Percentiles rank a stretch among this genome's conserved stretches.
Evolutionary conservation across 1,140 invertebrate species (phyloP).

Genomic region (Dinothrombium tinctorium): DNA sequence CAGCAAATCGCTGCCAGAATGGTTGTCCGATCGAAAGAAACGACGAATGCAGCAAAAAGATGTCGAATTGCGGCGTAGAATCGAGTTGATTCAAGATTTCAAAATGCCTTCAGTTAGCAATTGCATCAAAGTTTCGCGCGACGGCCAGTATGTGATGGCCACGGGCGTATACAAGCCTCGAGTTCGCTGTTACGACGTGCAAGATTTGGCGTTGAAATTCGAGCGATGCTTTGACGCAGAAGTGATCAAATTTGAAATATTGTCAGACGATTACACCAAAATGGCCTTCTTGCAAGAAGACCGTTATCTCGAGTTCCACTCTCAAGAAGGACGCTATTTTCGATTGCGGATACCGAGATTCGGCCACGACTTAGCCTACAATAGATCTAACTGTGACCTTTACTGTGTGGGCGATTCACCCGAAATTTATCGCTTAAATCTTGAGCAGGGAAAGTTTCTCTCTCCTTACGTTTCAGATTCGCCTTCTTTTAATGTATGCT

Average conservation of each 20-base stretch:
- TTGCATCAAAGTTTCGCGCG: constrained; percentile 55
- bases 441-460: constrained; percentile 82
- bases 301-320: constrained; percentile 81
- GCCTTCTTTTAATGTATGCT: constrained; percentile 54
- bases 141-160: constrained; percentile 74
- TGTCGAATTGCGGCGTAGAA: constrained; percentile 45
- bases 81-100: constrained; percentile 96
- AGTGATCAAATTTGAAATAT: constrained; percentile 57
- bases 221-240: constrained; percentile 94
- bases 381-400: constrained; percentile 67
- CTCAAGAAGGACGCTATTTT: constrained; percentile 69
- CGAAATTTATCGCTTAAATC: constrained; percentile 82
- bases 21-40: constrained; percentile 73
- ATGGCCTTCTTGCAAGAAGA: constrained; percentile 34
- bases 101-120: constrained; percentile 88
- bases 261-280: constrained; percentile 73
- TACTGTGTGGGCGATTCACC: constrained; percentile 71
- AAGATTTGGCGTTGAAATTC: constrained; percentile 90
- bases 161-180: constrained; percentile 84
- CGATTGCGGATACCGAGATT: constrained; percentile 75
- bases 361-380: constrained; percentile 80
- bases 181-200: constrained; percentile 83
- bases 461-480: constrained; percentile 50
- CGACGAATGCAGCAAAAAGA: constrained; percentile 64
- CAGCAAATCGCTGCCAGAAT: constrained; percentile 87